Conservation (phyloP, 2,797 vertebrate genomes). For the Rhyacichthys aspro region DNA sequence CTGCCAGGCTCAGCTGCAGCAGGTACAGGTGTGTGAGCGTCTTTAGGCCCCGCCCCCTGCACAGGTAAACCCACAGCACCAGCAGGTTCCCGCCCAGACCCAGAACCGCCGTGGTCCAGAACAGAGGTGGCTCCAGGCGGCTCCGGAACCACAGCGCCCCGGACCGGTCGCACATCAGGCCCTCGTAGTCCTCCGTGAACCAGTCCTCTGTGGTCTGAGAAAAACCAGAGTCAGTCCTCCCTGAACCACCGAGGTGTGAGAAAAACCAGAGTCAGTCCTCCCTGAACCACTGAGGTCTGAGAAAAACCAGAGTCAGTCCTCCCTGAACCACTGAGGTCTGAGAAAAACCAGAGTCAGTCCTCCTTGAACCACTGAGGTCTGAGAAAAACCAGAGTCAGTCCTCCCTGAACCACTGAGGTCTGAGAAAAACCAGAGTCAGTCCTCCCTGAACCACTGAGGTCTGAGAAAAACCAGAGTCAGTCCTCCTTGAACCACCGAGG, state of each 20-base stretch:
- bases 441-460: not conserved
- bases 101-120: constrained; percentile 80
- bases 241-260: not conserved
- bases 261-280: not conserved
- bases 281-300: not conserved
- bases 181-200: not conserved
- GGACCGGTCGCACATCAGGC: constrained; percentile 70
- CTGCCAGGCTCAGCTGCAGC: constrained; percentile 85
- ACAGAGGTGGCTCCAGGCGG: constrained; percentile 80
- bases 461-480: too few relatives aligned
- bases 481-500: not conserved
- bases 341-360: not conserved
- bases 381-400: too few relatives aligned
- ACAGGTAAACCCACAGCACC: constrained; percentile 85
- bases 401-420: not conserved
- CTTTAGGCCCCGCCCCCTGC: constrained; percentile 80
- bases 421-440: not conserved
- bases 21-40: constrained; percentile 87
- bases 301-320: not conserved
- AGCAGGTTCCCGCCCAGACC: constrained; percentile 83
- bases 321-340: not conserved
- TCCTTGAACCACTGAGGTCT: not conserved
- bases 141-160: constrained; percentile 74
- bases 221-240: not conserved
- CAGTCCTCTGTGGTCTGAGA: not conserved